Evolutionary conservation across 2,797 vertebrate genomes (phyloP).

Genomic region (Molothrus ater): DNA sequence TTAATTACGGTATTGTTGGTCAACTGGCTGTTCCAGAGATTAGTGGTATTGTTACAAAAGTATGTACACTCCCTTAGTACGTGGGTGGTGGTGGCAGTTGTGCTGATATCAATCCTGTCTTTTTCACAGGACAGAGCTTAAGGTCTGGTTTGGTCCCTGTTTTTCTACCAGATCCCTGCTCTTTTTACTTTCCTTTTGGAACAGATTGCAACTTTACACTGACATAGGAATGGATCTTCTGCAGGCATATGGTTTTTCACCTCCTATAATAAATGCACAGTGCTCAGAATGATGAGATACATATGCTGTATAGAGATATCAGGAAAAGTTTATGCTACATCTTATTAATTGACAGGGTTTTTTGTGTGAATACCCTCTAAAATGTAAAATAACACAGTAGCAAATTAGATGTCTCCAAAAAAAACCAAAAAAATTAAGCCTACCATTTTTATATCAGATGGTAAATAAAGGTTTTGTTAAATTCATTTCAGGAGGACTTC

Average conservation of each 20-base stretch:
- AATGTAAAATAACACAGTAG: not conserved
- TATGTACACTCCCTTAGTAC: slow-evolving; percentile 31
- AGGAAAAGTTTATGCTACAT: not conserved
- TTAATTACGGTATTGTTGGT: slow-evolving; percentile 50
- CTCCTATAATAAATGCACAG: not conserved
- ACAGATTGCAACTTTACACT: not conserved
- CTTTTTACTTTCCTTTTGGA: not conserved
- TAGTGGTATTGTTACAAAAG: slow-evolving; percentile 54
- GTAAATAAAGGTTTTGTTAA: not conserved
- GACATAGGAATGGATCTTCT: not conserved
- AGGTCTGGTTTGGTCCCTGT: not conserved
- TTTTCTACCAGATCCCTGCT: not conserved
- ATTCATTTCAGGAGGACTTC: not conserved
- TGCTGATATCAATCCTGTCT: not conserved
- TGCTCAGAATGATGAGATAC: not conserved
- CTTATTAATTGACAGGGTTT: not conserved
- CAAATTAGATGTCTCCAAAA: not conserved
- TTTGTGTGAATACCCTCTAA: not conserved
- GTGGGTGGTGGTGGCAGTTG: slow-evolving; percentile 36
- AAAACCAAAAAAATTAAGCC: not conserved
- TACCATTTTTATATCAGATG: not conserved
- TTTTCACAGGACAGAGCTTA: not conserved
- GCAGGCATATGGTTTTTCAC: not conserved
- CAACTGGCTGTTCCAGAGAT: slow-evolving; percentile 27
- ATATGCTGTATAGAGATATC: not conserved